Evolutionary conservation across 2,888 invertebrate genomes (phyloP), one percentile per base, ranked within the genome.

Genomic region (Anticlea derivata): DNA sequence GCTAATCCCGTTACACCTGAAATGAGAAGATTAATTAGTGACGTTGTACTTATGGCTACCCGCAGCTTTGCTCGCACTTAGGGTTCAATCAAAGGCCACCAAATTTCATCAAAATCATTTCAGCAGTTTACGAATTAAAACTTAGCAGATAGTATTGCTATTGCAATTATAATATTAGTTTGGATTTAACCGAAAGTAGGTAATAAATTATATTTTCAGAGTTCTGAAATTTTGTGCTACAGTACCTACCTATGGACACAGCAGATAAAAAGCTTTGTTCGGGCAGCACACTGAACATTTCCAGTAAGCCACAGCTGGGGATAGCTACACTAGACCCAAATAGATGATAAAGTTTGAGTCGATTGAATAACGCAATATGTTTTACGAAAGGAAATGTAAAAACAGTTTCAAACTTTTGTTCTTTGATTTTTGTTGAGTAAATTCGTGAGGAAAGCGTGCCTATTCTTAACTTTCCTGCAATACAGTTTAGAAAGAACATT

Each of bases 1-100:
- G 90, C 64, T 48, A 91, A 82, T 2, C 92, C 92, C 41, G 92
- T 89, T 1, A 93, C 6, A 57, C 94, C 94, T 92, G 84, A 17
- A 55, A 60, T 29, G 8, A 26, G 1, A 30, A 22, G 27, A 7
- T 11, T 1, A 11, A 6, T 23, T 23, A 1, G 24, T 37, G n/a
- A 12, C 34, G 6, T 7, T 10, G 27, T 38, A 30, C 11, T 10
- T 5, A 8, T 4, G n/a, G 1, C n/a, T n/a, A n/a, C n/a, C n/a
- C n/a, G n/a, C n/a, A n/a, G n/a, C n/a, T n/a, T n/a, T n/a, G n/a
- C n/a, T n/a, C n/a, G n/a, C n/a, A n/a, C n/a, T n/a, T n/a, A n/a
- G n/a, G n/a, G n/a, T n/a, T n/a, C n/a, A n/a, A n/a, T n/a, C n/a
- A n/a, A n/a, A n/a, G n/a, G n/a, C n/a, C n/a, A n/a, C n/a, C n/a